These are phyloP conservation scores for Aselliscus stoliczkanus DNA, from an alignment of 2,797 vertebrate species.

Conservation along the genomic window DNA sequence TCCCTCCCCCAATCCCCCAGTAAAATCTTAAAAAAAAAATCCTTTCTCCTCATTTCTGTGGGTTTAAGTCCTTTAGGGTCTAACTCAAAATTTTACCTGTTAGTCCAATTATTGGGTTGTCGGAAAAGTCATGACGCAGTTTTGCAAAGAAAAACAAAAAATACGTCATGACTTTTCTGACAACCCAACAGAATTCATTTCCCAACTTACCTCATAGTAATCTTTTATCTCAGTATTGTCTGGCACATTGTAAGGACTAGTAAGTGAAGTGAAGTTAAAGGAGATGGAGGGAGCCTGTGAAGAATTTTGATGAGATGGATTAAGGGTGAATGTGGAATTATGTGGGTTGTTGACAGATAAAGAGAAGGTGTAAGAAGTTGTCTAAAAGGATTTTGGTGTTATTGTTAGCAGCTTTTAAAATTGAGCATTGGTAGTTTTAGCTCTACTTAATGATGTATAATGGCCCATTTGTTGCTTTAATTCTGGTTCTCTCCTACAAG, in stretches of 20 bases:
- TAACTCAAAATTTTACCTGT: not conserved
- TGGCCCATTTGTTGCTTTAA: not conserved
- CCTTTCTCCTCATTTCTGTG: not conserved
- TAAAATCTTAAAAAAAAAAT: too few relatives aligned
- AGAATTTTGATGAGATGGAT: conserved; percentile 2
- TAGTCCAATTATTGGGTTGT: not conserved
- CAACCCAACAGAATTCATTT: conserved; percentile 10
- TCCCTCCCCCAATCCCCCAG: too few relatives aligned
- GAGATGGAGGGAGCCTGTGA: not conserved
- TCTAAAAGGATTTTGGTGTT: conserved; percentile 5
- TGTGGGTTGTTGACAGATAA: not conserved
- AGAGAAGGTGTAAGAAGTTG: not conserved
- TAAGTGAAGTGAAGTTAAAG: not conserved
- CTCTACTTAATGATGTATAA: not conserved
- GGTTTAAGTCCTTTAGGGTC: not conserved
- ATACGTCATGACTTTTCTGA: too few relatives aligned
- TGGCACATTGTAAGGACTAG: not conserved
- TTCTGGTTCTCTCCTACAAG: conserved; percentile 8
- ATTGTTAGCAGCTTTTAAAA: not conserved
- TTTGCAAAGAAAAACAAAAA: too few relatives aligned
- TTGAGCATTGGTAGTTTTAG: not conserved
- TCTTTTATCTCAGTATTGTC: not conserved
- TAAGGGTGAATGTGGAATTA: conserved; percentile 13
- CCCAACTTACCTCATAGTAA: not conserved
- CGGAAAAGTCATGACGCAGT: too few relatives aligned